Evolutionary conservation across 2,797 vertebrate species (phyloP), one percentile per base, ranked within the genome.

Genomic region (Tauraco hartlaubi): DNA sequence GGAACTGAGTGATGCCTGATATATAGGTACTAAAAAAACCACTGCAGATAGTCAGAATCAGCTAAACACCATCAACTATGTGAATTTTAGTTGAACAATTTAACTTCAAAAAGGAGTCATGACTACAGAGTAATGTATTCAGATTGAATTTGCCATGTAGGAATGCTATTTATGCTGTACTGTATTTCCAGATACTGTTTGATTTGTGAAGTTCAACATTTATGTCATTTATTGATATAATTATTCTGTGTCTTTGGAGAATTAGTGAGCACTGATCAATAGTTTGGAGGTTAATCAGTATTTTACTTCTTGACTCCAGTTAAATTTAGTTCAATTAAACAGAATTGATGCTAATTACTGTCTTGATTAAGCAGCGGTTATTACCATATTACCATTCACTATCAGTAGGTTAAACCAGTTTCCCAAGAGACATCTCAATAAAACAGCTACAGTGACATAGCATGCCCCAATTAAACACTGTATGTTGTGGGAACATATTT

Each of bases 271-370:
- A 67, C 18, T 79, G 90, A 96, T 97, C 96, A 79, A 96, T 95
- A 93, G 83, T 95, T 94, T 94, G 63, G 85, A 92, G 91, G 90
- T 95, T 96, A 96, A 97, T 96, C 94, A 93, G 91, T 94, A 74
- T 90, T 92, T 94, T 90, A 75, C 51, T 94, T 64, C 75, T 84
- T 94, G 81, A 94, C 74, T 88, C 54, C 63, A 63, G 85, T 74
- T 90, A 96, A 97, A 96, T 95, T 90, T 79, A 84, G 85, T 86
- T 92, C 82, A 94, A 88, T 96, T 94, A 97, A 90, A 82, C 43
- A 94, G 77, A 94, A 95, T 49, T 95, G 21, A 93, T 96, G 94
- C 48, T 94, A 95, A 96, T 97, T 96, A 79, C 55, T 92, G 93
- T 92, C 96, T 92, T 95, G 91, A 97, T 95, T 95, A 93, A 95